Percentiles rank a stretch among this genome's conserved stretches.
phyloP scores from a whole-genome alignment of 2,113 vertebrate genomes.

The Hyaena hyaena region DNA sequence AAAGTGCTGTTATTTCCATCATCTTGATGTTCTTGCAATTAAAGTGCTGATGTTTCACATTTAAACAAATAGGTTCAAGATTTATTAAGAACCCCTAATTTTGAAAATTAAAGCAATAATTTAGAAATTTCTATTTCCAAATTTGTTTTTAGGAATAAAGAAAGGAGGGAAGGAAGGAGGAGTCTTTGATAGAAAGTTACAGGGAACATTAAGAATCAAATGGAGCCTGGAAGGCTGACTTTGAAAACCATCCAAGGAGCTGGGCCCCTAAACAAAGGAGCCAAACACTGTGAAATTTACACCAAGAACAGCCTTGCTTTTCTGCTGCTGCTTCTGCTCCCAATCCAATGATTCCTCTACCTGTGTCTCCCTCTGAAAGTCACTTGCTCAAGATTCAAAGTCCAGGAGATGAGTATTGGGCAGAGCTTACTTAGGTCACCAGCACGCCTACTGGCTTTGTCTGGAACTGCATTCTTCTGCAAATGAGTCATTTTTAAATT shows the following conservation, averaged over 20 bases:
- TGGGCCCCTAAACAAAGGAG: not conserved
- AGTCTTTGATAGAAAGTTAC: not conserved
- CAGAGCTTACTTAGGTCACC: not conserved
- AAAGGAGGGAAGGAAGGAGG: not conserved
- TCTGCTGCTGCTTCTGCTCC: not conserved
- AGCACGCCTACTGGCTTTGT: not conserved
- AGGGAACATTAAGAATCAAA: not conserved
- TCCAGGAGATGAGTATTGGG: not conserved
- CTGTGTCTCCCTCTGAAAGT: not conserved
- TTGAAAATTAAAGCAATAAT: not conserved
- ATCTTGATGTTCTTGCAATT: not conserved
- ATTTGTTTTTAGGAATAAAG: not conserved
- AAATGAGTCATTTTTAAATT: not conserved
- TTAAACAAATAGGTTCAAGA: not conserved
- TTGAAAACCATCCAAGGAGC: not conserved
- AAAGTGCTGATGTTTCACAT: not conserved
- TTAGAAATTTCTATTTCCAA: not conserved
- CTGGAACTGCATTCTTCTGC: not conserved
- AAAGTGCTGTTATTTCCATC: not conserved
- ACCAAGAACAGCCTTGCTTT: not conserved
- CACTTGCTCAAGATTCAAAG: not conserved
- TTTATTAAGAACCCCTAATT: not conserved
- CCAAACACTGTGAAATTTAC: not conserved
- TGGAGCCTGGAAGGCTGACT: not conserved
- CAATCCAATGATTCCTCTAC: not conserved